Conservation (phyloP, 2,113 vertebrate species). For the Neodon shergylaensis region DNA sequence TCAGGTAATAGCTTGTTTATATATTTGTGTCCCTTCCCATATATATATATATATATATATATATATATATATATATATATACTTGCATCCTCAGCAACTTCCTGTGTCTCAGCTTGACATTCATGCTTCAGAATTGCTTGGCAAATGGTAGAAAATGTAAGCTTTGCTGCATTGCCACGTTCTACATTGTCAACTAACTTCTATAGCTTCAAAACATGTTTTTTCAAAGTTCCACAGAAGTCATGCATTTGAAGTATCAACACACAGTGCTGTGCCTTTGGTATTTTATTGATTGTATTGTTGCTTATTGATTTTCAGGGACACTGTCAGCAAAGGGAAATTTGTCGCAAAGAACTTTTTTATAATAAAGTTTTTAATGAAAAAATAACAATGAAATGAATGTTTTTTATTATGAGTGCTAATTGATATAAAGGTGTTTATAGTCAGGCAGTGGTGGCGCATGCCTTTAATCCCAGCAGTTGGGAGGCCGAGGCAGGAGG, state of each 20-base stretch:
- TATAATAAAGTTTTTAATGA: not conserved
- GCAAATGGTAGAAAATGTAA: not conserved
- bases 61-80: not conserved
- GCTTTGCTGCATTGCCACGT: not conserved
- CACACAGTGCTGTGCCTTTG: not conserved
- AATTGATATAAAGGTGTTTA: slow-evolving; percentile 31
- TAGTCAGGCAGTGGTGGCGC: no score
- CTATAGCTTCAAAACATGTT: slow-evolving; percentile 30
- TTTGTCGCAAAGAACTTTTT: slow-evolving; percentile 10
- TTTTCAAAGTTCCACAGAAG: slow-evolving; percentile 39
- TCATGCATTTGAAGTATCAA: not conserved
- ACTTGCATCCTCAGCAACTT: not conserved
- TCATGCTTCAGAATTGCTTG: not conserved
- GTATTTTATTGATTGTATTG: slow-evolving; percentile 23
- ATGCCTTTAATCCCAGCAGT: no score
- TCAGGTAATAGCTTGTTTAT: slow-evolving; percentile 1
- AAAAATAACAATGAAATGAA: slow-evolving; percentile 15
- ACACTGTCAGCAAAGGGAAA: not conserved
- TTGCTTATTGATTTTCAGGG: not conserved
- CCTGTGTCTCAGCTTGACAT: not conserved
- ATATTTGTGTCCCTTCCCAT: not conserved
- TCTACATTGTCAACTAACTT: not conserved
- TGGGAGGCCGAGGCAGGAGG: no score
- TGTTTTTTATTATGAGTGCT: slow-evolving; percentile 14
- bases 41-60: not conserved